Evolutionary conservation across 53 echinoderm and acorn worm genomes (phyloP), one percentile per base, ranked within the genome.

Genomic region (Echinarachnius parma): DNA sequence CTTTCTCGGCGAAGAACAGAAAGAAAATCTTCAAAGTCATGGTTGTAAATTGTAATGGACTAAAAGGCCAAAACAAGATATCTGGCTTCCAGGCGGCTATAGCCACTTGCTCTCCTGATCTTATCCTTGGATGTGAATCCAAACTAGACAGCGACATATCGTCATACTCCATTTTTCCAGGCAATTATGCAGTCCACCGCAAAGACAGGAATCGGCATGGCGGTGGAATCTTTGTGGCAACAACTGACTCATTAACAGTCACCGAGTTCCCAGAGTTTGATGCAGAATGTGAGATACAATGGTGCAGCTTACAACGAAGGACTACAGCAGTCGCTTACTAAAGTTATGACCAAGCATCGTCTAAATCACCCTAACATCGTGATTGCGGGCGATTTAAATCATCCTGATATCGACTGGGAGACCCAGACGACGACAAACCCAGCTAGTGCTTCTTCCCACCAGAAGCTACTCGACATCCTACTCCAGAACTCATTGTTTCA

Each of bases 351-450:
- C 57, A 66, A 80, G 9, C 46, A 58, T 20, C 55, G 46, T 1
- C 11, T n/a, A n/a, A n/a, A 25, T 16, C 56, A 65, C 14, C 39
- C 55, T 9, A 79, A 80, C 20, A 45, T 80, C 27, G 9, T 80
- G 7, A 80, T 53, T 8, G 70, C 36, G 4, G 70, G 70, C 11
- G 54, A 70, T 33, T 70, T 70, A 9, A 70, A 70, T 53, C 70
- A 53, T 32, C 70, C 70, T 70, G 70, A 53, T 53, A 70, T 53
- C 21, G 33, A 70, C 23, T 70, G 70, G 70, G 70, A 70, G 2
- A 53, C 9, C 2, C 53, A 70, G 36, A 32, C 53, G 3, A 70
- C 70, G 20, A 70, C 71, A 18, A 78, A 28, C 16, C 52, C 52
- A 11, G n/a, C 37, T 9, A 36, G 34, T 0, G 33, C 36, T 46